A percentile compares a stretch with the other conserved stretches of the same genome.
phyloP scores from a whole-genome alignment of 2,888 invertebrate species.

The Perithous albicinctus region DNA sequence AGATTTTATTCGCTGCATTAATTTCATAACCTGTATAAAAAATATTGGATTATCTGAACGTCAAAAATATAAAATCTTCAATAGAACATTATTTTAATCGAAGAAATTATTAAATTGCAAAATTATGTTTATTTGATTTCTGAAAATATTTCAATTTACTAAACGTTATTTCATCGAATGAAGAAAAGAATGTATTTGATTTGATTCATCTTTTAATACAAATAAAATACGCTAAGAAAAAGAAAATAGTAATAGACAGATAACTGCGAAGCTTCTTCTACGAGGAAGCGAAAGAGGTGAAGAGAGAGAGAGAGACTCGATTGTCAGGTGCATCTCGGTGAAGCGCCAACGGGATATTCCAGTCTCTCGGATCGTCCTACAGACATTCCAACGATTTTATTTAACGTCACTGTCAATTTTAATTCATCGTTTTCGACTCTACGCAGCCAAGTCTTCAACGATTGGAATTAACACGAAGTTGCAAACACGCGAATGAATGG shows the following conservation, averaged over 20 bases:
- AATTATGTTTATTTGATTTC: too few species aligned
- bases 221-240: not conserved
- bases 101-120: too few species aligned
- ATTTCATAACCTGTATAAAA: too few species aligned
- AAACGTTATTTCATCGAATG: too few species aligned
- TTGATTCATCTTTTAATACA: too few species aligned
- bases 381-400: conserved; percentile 53
- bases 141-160: too few species aligned
- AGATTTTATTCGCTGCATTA: too few species aligned
- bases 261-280: conserved; percentile 16
- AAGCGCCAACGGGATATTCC: conserved; percentile 61
- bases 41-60: too few species aligned
- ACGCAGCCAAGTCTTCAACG: not conserved
- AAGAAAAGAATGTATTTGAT: too few species aligned
- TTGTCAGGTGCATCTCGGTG: conserved; percentile 61
- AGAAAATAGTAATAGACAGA: not conserved
- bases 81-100: too few species aligned
- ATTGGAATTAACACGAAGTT: conserved; percentile 9
- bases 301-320: conserved; percentile 27
- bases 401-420: conserved; percentile 22
- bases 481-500: conserved; percentile 12
- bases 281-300: conserved; percentile 8
- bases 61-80: too few species aligned
- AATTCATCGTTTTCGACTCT: conserved; percentile 22
- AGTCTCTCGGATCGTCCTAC: conserved; percentile 34